Percentiles rank a stretch among this genome's conserved stretches.
Conservation (phyloP, 1,140 invertebrate species). For the Aphaenogaster ashmeadi region DNA sequence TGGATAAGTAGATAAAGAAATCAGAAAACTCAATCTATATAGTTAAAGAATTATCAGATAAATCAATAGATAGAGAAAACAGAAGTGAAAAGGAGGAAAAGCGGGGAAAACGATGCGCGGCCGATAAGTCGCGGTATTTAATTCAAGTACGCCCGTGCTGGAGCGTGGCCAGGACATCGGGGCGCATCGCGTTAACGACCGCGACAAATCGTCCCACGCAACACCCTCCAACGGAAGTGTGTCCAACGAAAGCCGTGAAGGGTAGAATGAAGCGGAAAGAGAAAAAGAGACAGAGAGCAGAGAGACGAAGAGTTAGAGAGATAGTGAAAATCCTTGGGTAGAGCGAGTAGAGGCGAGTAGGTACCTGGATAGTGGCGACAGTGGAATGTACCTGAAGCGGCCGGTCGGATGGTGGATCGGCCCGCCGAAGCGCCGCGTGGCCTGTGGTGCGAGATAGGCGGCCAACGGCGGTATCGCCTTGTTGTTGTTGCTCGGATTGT, state of each 20-base stretch:
- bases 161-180: background rate
- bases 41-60: background rate
- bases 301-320: slow-evolving; percentile 54
- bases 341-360: slow-evolving; percentile 88
- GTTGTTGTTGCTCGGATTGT: slow-evolving; percentile 98
- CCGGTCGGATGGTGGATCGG: slow-evolving; percentile 97
- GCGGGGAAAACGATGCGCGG: background rate
- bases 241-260: slow-evolving; percentile 21
- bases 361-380: slow-evolving; percentile 90
- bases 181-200: background rate
- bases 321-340: slow-evolving; percentile 82
- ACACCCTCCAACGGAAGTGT: background rate
- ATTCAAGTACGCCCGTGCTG: background rate
- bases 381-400: slow-evolving; percentile 95
- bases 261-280: slow-evolving; percentile 35
- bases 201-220: slow-evolving; percentile 1
- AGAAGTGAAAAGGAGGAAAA: background rate
- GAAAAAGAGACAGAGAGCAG: slow-evolving; percentile 22
- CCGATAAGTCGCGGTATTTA: background rate
- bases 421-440: slow-evolving; percentile 94
- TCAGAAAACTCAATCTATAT: background rate
- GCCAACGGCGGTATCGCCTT: slow-evolving; percentile 96
- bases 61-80: slow-evolving; percentile 2
- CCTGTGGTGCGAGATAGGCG: slow-evolving; percentile 95
- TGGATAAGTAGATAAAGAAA: slow-evolving; percentile 7